A percentile compares a stretch with the other conserved stretches of the same genome.
Conservation (phyloP, 2,113 vertebrate genomes). For the Campylorhamphus procurvoides region DNA sequence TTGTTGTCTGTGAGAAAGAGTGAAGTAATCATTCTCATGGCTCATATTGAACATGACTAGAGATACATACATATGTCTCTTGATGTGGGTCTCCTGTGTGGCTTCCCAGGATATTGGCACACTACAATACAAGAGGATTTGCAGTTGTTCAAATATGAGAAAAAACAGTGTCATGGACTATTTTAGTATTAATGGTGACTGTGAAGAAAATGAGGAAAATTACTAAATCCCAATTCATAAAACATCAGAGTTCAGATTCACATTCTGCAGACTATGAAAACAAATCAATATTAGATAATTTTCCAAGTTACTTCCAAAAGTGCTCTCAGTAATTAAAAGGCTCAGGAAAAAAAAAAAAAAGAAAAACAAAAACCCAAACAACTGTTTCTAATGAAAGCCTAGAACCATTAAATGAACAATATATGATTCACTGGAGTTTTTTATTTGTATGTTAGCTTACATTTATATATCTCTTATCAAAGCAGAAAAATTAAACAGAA, state of each 20-base stretch:
- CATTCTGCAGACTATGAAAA: not conserved
- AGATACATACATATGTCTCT: not conserved
- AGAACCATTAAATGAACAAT: not conserved
- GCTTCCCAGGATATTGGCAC: not conserved
- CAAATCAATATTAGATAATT: not conserved
- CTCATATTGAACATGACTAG: not conserved
- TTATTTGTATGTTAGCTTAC: not conserved
- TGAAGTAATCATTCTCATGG: not conserved
- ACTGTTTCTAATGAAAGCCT: not conserved
- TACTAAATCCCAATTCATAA: not conserved
- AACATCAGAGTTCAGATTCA: not conserved
- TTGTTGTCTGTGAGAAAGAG: not conserved
- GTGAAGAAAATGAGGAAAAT: not conserved
- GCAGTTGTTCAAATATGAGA: not conserved
- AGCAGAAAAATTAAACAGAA: not conserved
- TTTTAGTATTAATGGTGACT: not conserved
- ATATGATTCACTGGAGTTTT: not conserved
- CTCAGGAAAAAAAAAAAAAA: not conserved
- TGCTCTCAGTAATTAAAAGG: not conserved
- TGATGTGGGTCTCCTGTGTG: not conserved
- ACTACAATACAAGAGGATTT: not conserved
- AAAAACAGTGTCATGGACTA: not conserved
- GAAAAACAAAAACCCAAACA: not conserved
- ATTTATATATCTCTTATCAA: not conserved
- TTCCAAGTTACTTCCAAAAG: not conserved